Evolutionary conservation across 1,140 invertebrate genomes (phyloP), one percentile per base, ranked within the genome.

Genomic region (Drosophila bifasciata): DNA sequence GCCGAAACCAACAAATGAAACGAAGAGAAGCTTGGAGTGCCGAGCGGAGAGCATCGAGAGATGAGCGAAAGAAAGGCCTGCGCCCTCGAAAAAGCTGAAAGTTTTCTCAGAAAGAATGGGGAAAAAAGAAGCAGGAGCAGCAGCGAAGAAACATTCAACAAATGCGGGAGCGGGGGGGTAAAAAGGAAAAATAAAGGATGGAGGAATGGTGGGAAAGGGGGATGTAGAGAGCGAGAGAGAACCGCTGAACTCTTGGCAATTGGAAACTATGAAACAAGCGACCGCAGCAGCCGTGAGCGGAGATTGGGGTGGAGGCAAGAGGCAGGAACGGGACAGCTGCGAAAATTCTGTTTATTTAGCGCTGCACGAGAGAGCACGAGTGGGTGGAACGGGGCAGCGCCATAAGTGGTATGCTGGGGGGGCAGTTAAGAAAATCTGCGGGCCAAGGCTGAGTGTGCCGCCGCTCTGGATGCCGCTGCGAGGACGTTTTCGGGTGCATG

Each of bases 291-390:
- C 36, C 52, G 51, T 40, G 41, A 39, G 53, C 16, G 39, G 21
- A 15, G 55, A 49, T 23, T n/a, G 45, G 39, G 59, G 11, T 15
- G 15, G 9, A 21, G 39, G 19, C 25, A 15, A n/a, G n/a, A n/a
- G 39, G 19, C 41, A n/a, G n/a, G n/a, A n/a, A n/a, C 13, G 17
- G 45, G 45, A 15, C 28, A 51, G 78, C 56, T 78, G 70, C 61
- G 60, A 84, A 71, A 84, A 84, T 71, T 84, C 70, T 84, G 79
- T 84, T 84, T 79, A 84, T 77, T 81, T 80, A 69, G 67, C 56
- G 61, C 61, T 70, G 73, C 72, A 59, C 60, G 66, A 60, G 48
- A 43, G 41, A 52, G 39, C 36, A 57, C n/a, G n/a, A n/a, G 46
- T 52, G 40, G 17, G 28, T 28, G 3, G 28, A 28, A 9, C 8